Conservation (phyloP, 2,888 invertebrate species). For the Pseudococcus longispinus region DNA sequence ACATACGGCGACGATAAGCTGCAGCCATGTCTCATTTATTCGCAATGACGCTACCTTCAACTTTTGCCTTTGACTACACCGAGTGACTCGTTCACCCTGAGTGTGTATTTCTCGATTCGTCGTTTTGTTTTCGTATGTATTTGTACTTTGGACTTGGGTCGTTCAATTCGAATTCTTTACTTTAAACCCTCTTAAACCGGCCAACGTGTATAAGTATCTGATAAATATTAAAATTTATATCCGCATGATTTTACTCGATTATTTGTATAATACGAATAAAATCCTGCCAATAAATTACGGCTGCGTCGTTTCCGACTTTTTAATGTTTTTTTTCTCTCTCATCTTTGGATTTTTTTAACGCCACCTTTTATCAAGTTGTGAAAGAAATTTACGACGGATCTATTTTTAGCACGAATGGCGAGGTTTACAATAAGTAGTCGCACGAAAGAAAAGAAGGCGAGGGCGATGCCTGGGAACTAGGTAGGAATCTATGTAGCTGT, state of each 20-base stretch:
- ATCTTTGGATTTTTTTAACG: background rate
- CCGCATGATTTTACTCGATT: background rate
- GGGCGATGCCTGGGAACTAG: too few relatives aligned
- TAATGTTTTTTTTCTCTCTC: background rate
- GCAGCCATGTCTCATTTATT: conserved; percentile 38
- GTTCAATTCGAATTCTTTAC: conserved; percentile 1
- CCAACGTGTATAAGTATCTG: background rate
- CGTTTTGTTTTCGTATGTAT: background rate
- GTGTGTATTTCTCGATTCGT: background rate
- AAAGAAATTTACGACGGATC: too few relatives aligned
- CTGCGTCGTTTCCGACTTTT: background rate
- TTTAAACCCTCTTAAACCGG: background rate
- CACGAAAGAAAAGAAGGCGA: too few relatives aligned
- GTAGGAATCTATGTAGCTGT: too few relatives aligned
- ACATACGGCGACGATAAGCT: background rate
- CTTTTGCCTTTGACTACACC: conserved; percentile 44
- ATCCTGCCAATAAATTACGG: background rate
- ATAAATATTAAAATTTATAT: background rate
- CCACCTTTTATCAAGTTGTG: background rate
- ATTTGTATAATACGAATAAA: background rate
- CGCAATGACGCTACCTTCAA: conserved; percentile 44
- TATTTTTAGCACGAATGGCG: too few relatives aligned
- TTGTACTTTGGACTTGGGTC: background rate
- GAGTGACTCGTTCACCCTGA: conserved; percentile 39
- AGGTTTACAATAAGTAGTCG: too few relatives aligned